A percentile compares a stretch with the other conserved stretches of the same genome.
These are phyloP conservation scores for Charadrius vociferus DNA, from an alignment of 2,113 vertebrate species.

Conservation along the genomic window DNA sequence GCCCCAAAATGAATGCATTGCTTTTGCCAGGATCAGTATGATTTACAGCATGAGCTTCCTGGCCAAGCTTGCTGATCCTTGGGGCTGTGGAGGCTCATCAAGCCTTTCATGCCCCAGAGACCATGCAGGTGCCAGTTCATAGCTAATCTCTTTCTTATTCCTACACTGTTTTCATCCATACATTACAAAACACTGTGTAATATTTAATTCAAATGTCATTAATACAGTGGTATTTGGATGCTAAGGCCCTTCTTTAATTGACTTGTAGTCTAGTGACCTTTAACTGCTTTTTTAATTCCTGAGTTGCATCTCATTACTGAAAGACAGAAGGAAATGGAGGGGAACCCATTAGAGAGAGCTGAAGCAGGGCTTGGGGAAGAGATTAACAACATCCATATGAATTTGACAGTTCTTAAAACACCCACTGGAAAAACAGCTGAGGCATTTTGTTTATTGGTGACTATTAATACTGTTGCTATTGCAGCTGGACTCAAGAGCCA, in stretches of 20 bases:
- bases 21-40: not conserved
- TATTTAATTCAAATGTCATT: not conserved
- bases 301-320: not conserved
- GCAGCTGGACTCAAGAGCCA: not conserved
- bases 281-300: not conserved
- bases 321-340: not conserved
- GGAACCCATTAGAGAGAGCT: not conserved
- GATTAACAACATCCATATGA: not conserved
- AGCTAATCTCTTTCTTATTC: not conserved
- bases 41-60: not conserved
- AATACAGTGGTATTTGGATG: not conserved
- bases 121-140: fast-evolving
- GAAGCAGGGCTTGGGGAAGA: not conserved
- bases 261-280: not conserved
- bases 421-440: not conserved
- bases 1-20: not conserved
- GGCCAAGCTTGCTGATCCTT: not conserved
- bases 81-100: not conserved
- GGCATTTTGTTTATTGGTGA: not conserved
- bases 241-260: not conserved
- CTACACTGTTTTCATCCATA: not conserved
- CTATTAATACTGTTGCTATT: not conserved
- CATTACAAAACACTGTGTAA: not conserved
- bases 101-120: not conserved
- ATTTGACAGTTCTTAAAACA: not conserved